Evolutionary conservation across 1,140 invertebrate genomes (phyloP), one percentile per base, ranked within the genome.

Genomic region (Conopomorpha cramerella): DNA sequence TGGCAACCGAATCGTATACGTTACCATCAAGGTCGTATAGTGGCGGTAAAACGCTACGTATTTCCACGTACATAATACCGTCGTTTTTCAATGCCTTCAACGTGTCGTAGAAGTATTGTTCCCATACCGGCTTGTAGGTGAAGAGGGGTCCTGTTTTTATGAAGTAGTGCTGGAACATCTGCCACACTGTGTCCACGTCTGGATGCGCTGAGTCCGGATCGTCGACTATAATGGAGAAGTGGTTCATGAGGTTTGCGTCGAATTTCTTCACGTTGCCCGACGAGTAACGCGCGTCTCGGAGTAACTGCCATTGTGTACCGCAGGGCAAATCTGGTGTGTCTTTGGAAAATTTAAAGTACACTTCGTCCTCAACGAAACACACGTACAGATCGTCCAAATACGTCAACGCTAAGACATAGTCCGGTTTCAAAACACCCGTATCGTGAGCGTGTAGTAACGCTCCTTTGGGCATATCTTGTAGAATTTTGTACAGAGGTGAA

Each of bases 1-100:
- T 80, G 34, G 84, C 80, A 1, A 83, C 25, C 0, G 74, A 41
- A 6, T 64, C 71, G 30, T 84, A 84, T 3, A 42, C 27, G 0
- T 70, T 85, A 0, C 86, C 87, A 26, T 90, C 63, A 15, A 88
- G 51, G 43, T 87, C 84, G 41, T 89, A 89, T 0, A 88, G 50
- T 36, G 62, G 28, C 1, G 81, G 82, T 15, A 83, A 46, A 63
- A 81, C 41, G 83, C 74, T 41, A 58, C 82, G 42, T 59, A 93
- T 55, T 78, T 95, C 92, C 0, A 91, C 47, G 46, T 92, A 93
- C 73, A 91, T 84, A 0, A 94, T 77, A 55, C 91, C 90, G 49
- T 95, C 92, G 1, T 87, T 79, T 45, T 86, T 83, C 4, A 90
- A 77, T 46, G 91, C 86, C 44, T 83, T 63, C 3, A 94, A 71